Conservation (phyloP, 2,113 vertebrate genomes). For the Sciurus niger region DNA sequence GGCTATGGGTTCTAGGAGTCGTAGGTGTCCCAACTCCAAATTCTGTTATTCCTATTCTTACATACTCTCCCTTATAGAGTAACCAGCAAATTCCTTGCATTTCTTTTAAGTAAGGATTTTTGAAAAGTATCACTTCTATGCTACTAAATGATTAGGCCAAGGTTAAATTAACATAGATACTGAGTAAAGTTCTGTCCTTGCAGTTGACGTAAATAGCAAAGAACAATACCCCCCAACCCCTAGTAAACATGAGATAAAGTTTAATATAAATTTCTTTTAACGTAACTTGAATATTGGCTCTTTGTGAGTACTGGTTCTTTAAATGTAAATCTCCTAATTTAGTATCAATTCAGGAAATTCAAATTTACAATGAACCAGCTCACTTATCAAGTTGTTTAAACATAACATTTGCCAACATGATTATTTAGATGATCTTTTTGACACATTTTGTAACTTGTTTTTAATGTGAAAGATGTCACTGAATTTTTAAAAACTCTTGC, state of each 20-base stretch:
- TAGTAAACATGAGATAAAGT: too few species aligned
- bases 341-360: not conserved
- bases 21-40: not conserved
- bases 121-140: not conserved
- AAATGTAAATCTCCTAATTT: not conserved
- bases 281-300: not conserved
- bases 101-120: not conserved
- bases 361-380: conserved; percentile 47
- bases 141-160: not conserved
- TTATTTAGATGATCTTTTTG: not conserved
- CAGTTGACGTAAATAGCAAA: not conserved
- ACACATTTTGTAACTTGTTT: not conserved
- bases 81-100: not conserved
- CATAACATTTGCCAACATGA: not conserved
- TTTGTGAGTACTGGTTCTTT: not conserved
- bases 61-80: not conserved
- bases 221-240: not conserved
- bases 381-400: not conserved
- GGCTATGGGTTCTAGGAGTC: not conserved
- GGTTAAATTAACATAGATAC: not conserved
- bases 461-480: conserved; percentile 1
- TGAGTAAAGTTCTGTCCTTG: not conserved
- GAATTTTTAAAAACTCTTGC: not conserved
- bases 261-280: not conserved
- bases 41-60: not conserved